These are phyloP conservation scores for Anabacerthia variegaticeps DNA, from an alignment of 2,797 vertebrate species.

Conservation along the genomic window DNA sequence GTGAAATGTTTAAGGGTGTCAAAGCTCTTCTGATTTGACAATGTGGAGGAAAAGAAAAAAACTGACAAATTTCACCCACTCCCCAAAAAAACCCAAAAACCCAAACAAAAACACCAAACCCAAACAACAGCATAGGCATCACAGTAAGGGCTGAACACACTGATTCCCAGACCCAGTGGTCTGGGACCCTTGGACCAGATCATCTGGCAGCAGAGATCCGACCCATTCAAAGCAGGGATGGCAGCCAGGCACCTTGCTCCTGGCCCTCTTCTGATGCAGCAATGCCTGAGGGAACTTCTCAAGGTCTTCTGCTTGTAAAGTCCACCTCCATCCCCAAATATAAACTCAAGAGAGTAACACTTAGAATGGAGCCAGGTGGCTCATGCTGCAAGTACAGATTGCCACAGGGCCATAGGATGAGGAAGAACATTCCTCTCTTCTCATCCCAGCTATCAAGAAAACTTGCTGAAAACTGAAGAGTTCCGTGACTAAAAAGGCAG, in stretches of 20 bases:
- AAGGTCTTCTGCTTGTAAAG: background rate
- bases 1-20: background rate
- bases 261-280: background rate
- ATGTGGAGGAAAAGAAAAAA: background rate
- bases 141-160: background rate
- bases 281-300: background rate
- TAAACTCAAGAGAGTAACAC: background rate
- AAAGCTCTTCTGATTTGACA: background rate
- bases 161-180: fast-evolving
- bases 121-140: background rate
- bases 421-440: background rate
- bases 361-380: background rate
- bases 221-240: background rate
- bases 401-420: background rate
- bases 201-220: background rate
- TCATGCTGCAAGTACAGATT: background rate
- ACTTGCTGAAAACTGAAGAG: background rate
- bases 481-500: background rate
- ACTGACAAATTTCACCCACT: background rate
- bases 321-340: background rate
- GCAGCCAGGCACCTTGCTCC: background rate
- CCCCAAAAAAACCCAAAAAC: background rate
- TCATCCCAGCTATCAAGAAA: background rate
- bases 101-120: background rate
- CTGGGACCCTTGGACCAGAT: background rate